Percentiles rank a stretch among this genome's conserved stretches.
Evolutionary conservation across 1,140 invertebrate species (phyloP).

Genomic region (Odontomachus brunneus): DNA sequence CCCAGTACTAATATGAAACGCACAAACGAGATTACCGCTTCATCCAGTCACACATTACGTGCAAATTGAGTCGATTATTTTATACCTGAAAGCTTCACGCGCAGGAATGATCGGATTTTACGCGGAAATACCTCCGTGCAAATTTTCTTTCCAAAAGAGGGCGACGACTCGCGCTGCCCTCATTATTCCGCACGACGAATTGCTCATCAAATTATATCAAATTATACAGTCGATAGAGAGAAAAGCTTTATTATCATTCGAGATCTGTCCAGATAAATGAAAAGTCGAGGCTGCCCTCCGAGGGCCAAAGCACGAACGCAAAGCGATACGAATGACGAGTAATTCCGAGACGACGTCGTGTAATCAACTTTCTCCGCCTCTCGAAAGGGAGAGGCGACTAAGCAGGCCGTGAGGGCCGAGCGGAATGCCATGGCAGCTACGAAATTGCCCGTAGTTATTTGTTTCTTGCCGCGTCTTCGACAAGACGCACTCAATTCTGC

Average conservation of each 20-base stretch:
- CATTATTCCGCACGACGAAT: not conserved
- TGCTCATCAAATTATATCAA: not conserved
- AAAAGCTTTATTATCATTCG: not conserved
- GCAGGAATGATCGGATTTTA: too few relatives aligned
- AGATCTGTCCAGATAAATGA: constrained; percentile 1
- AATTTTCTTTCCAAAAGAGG: too few relatives aligned
- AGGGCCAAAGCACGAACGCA: not conserved
- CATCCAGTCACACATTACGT: too few relatives aligned
- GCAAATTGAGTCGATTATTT: too few relatives aligned
- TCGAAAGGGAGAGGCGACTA: not conserved
- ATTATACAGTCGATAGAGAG: not conserved
- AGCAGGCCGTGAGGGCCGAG: not conserved
- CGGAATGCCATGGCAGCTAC: not conserved
- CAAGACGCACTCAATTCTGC: not conserved
- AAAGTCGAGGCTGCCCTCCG: not conserved
- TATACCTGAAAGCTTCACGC: too few relatives aligned
- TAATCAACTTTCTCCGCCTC: constrained; percentile 3
- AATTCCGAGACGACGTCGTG: not conserved
- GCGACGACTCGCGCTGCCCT: too few relatives aligned
- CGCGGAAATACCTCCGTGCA: too few relatives aligned
- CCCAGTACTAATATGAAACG: too few relatives aligned
- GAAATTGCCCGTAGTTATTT: constrained; percentile 23
- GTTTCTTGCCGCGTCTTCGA: not conserved
- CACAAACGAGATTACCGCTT: too few relatives aligned
- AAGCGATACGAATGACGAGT: not conserved